phyloP scores from a whole-genome alignment of 2,113 vertebrate species.

The Stictonetta naevosa region DNA sequence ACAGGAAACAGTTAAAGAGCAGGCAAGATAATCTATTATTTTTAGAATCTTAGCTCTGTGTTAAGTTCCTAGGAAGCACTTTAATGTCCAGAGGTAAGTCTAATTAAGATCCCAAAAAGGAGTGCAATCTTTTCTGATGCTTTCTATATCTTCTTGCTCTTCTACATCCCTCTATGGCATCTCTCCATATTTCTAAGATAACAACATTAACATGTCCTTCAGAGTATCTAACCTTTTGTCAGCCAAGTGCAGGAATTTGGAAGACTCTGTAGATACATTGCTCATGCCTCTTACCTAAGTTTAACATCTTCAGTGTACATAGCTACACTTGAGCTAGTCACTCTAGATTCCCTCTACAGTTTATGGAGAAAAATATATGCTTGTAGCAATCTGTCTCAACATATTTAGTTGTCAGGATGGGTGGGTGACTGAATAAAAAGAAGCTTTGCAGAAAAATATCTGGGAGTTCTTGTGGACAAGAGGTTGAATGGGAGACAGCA shows the following conservation, averaged over 20 bases:
- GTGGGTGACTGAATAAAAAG: too few species aligned
- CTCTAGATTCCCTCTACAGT: not conserved
- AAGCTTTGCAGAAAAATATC: too few species aligned
- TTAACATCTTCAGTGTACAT: not conserved
- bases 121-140: not conserved
- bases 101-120: not conserved
- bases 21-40: not conserved
- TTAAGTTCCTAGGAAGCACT: not conserved
- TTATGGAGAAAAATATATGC: not conserved
- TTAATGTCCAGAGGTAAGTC: not conserved
- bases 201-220: not conserved
- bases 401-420: too few species aligned
- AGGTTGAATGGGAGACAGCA: too few species aligned
- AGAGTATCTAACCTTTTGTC: not conserved
- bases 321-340: not conserved
- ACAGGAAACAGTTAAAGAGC: not conserved
- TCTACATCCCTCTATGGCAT: fast-evolving
- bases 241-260: not conserved
- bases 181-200: not conserved
- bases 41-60: not conserved
- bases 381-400: too few species aligned
- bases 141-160: not conserved
- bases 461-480: too few species aligned
- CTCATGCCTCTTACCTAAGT: not conserved
- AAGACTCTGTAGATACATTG: not conserved